Base-by-base conservation (phyloP, 2,113 vertebrate genomes). In the Entomyzon cyanotis region DNA sequence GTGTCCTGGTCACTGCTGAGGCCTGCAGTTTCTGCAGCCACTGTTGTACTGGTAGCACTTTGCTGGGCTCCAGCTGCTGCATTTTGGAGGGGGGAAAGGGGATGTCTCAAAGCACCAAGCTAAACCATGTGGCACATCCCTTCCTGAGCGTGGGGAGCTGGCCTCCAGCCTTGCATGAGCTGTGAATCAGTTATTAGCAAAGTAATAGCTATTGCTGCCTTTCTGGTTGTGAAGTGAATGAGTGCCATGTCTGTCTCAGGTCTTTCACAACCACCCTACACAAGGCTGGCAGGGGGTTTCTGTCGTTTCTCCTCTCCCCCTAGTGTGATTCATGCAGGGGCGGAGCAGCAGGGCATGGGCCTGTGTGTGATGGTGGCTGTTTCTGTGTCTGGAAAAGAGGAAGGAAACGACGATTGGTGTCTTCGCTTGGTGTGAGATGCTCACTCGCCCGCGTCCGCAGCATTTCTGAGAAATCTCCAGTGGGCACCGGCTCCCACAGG, bases 371-470 rank as follows among this genome's bases (percentile, higher is more conserved):
- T 1, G 9, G 46, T 31, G 63, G 79, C 22, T 89, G 74, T 56
- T 97, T 93, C 95, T 92, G 59, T 93, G 73, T 91, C 83, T 95
- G 96, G 92, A 95, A 95, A 96, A 91, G 77, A 97, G 96, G 96
- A 98, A 97, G 96, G 97, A 98, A 98, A 63, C 69, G 44, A 93
- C 28, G 6, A 65, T 13, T 1, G 28, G 71, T 87, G 68, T 56
- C 89, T 89, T 79, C 0, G 3, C 67, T 25, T 2, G 4, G 35
- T 1, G 49, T 13, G 90, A 84, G 79, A 64, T 37, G 68, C 55
- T 91, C 6, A 0, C 64, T 80, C 1, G 0, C 75, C 37, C 0
- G 3, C 5, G 0, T 37, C 46, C 10, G n/a, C 77, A 50, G 60
- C 4, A 0, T 88, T 96, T 96, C 92, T 79, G 89, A 95, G 95